These are phyloP conservation scores for Pomatostomus ruficeps DNA, from an alignment of 2,113 vertebrate genomes.

Conservation along the genomic window DNA sequence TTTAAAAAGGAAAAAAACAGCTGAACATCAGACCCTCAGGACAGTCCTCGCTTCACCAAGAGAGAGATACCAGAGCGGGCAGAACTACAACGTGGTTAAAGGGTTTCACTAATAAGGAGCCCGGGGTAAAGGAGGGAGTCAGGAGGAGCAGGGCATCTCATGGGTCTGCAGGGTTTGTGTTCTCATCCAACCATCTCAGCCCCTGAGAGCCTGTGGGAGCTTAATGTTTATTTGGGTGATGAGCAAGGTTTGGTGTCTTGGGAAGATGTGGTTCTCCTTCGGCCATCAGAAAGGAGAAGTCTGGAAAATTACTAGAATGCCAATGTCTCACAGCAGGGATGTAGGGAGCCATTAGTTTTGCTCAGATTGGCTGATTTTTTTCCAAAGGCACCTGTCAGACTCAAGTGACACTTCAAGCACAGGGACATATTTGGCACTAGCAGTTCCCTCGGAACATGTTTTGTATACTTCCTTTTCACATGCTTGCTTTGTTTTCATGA, in stretches of 20 bases:
- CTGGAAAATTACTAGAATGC: neutral
- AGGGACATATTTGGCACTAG: neutral
- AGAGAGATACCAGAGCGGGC: neutral
- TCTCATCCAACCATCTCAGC: neutral
- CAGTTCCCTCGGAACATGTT: neutral
- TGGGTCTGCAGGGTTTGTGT: accelerated
- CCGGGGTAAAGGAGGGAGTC: accelerated
- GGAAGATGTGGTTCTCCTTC: neutral
- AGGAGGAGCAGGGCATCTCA: neutral
- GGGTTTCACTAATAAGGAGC: accelerated
- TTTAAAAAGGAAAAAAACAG: neutral
- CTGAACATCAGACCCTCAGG: neutral
- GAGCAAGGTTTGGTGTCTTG: neutral
- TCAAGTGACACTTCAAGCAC: neutral
- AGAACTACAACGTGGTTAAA: neutral
- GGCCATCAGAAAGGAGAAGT: neutral
- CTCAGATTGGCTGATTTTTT: neutral
- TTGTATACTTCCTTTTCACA: neutral
- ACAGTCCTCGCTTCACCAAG: neutral
- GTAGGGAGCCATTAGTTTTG: neutral
- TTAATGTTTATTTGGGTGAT: neutral
- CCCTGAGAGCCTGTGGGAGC: neutral
- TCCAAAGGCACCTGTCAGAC: neutral
- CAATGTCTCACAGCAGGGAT: neutral
- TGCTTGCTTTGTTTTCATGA: neutral